Percentiles rank a stretch among this genome's conserved stretches.
Evolutionary conservation across 2,797 vertebrate species (phyloP).

Genomic region (Arrhamphus sclerolepis): DNA sequence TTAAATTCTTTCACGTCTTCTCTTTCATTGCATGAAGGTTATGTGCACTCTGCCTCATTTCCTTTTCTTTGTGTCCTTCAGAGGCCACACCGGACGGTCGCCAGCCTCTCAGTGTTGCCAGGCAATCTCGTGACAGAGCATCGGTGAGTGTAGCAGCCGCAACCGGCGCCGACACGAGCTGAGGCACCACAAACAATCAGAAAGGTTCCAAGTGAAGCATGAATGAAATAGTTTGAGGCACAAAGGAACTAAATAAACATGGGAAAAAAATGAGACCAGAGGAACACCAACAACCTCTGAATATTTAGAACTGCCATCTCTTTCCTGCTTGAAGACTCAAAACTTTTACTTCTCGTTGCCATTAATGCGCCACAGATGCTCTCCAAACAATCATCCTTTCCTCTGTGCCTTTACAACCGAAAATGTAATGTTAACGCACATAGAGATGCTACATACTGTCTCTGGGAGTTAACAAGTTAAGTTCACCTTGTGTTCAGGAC

Average conservation of each 20-base stretch:
- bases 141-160: constrained; percentile 82
- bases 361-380: too few relatives aligned
- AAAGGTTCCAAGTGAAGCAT: constrained; percentile 5
- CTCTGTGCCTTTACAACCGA: too few relatives aligned
- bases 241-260: neutral
- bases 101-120: constrained; percentile 89
- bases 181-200: constrained; percentile 11
- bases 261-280: too few relatives aligned
- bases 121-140: constrained; percentile 91
- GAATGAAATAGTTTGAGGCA: neutral
- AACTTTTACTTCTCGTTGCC: too few relatives aligned
- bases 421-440: too few relatives aligned
- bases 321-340: too few relatives aligned
- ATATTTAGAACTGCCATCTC: neutral
- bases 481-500: too few relatives aligned
- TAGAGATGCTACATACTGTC: too few relatives aligned
- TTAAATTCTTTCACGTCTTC: neutral
- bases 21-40: constrained; percentile 3
- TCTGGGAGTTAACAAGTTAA: too few relatives aligned
- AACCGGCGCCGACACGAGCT: constrained; percentile 1
- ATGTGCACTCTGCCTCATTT: constrained; percentile 4
- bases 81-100: constrained; percentile 83
- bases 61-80: constrained; percentile 45
- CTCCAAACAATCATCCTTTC: too few relatives aligned
- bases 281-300: too few relatives aligned